Conservation (phyloP, 2,888 invertebrate species). For the Amblyjoppa fuscipennis region DNA sequence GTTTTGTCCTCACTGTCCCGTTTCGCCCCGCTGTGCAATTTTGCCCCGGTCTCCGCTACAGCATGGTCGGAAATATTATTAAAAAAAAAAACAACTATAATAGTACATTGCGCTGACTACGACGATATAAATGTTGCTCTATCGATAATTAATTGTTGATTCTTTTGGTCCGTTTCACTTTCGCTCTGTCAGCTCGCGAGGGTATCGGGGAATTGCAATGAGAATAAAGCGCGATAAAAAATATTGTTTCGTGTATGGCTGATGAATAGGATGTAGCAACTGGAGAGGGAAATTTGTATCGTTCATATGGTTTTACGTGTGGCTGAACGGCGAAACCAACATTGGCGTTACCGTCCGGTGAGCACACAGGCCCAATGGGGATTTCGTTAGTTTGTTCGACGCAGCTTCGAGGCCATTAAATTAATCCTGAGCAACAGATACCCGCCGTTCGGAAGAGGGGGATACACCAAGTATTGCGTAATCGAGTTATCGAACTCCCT, state of each 20-base stretch:
- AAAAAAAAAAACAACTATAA: neutral
- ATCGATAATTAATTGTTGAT: conserved; percentile 42
- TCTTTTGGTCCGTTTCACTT: conserved; percentile 33
- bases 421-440: conserved; percentile 75
- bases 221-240: neutral
- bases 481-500: conserved; percentile 72
- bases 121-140: conserved; percentile 14
- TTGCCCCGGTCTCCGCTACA: too few relatives aligned
- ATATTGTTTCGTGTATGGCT: conserved; percentile 8
- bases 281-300: conserved; percentile 11
- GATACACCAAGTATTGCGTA: conserved; percentile 63
- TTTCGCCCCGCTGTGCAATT: too few relatives aligned
- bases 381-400: conserved; percentile 63
- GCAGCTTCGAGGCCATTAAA: conserved; percentile 71
- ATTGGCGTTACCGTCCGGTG: conserved; percentile 51
- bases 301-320: conserved; percentile 56
- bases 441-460: conserved; percentile 32
- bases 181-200: conserved; percentile 30
- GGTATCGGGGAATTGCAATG: conserved; percentile 3
- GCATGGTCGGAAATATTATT: neutral
- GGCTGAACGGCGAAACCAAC: conserved; percentile 57
- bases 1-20: too few relatives aligned
- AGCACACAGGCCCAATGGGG: conserved; percentile 31
- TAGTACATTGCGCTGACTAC: conserved; percentile 21
- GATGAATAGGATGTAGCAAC: neutral